Evolutionary conservation across 1,140 invertebrate species (phyloP).

Genomic region (Drosophila insularis): DNA sequence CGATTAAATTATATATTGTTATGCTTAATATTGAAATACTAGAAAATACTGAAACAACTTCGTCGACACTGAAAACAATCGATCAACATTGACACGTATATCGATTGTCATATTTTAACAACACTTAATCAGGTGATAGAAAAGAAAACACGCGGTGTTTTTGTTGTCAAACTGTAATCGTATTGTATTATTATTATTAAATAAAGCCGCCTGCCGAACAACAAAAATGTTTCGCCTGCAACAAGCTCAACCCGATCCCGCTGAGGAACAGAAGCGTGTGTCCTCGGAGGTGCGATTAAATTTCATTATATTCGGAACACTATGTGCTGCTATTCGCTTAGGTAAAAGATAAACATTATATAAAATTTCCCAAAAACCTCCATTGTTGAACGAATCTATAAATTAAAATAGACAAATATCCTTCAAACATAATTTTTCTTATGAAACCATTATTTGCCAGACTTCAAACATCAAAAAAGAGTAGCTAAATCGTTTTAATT

Average conservation of each 20-base stretch:
- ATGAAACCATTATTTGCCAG: neutral
- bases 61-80: neutral
- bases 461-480: too few species aligned
- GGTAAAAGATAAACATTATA: conserved; percentile 62
- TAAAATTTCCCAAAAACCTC: conserved; percentile 32
- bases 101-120: neutral
- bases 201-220: conserved; percentile 10
- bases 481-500: too few species aligned
- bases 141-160: conserved; percentile 4
- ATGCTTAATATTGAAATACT: neutral
- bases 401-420: neutral
- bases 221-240: conserved; percentile 72
- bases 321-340: conserved; percentile 64
- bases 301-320: conserved; percentile 62
- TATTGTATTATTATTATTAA: neutral
- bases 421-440: neutral
- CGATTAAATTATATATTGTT: neutral
- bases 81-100: neutral
- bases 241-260: conserved; percentile 78
- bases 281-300: conserved; percentile 69
- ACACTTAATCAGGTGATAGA: conserved; percentile 19
- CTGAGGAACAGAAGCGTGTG: conserved; percentile 74
- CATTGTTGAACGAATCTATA: neutral
- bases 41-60: neutral
- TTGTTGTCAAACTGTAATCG: neutral